Percentiles rank a stretch among this genome's conserved stretches.
phyloP scores from a whole-genome alignment of 2,888 invertebrate species.

The Formica aserva region DNA sequence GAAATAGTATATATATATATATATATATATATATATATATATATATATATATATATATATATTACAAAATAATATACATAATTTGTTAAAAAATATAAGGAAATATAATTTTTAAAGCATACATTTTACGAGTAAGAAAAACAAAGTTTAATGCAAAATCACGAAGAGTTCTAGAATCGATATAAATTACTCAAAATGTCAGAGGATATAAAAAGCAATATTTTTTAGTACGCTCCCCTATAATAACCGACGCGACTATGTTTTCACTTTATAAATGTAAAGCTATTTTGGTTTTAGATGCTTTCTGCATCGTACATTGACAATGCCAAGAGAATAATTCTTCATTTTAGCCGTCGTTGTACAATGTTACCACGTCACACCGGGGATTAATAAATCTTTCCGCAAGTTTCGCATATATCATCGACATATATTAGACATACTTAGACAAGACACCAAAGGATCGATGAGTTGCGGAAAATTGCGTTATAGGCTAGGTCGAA shows the following conservation, averaged over 20 bases:
- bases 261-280: neutral
- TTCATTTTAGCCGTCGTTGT: conserved; percentile 23
- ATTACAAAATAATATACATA: neutral
- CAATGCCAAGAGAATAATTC: conserved; percentile 42
- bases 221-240: neutral
- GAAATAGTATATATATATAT: neutral
- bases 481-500: conserved; percentile 61
- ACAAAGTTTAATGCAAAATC: neutral
- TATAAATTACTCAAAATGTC: neutral
- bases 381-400: conserved; percentile 49
- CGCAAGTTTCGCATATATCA: conserved; percentile 46
- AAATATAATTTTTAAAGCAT: neutral
- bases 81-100: neutral
- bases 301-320: conserved; percentile 4
- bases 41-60: neutral
- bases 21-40: neutral
- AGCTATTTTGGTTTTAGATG: neutral
- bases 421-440: conserved; percentile 57
- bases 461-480: conserved; percentile 66
- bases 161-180: neutral
- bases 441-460: conserved; percentile 59
- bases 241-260: neutral
- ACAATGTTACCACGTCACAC: neutral
- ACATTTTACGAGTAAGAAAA: neutral
- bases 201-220: neutral